A percentile compares a stretch with the other conserved stretches of the same genome.
phyloP scores from a whole-genome alignment of 2,113 vertebrate genomes.

The Pteruthius melanotis region DNA sequence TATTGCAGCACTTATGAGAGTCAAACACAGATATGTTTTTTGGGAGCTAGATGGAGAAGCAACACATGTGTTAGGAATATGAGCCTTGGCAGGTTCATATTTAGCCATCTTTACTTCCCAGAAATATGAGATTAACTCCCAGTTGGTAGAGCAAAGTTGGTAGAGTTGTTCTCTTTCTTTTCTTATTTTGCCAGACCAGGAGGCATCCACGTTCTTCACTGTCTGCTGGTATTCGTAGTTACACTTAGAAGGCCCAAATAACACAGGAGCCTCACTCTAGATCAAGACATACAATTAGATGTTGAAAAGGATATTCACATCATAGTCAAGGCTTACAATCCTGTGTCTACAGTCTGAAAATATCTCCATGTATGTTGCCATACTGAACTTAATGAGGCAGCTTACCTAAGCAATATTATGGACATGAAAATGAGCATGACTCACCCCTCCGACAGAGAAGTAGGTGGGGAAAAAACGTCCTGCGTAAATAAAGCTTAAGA shows the following conservation, averaged over 20 bases:
- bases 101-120: background rate
- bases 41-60: background rate
- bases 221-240: background rate
- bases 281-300: background rate
- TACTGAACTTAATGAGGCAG: background rate
- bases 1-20: background rate
- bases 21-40: background rate
- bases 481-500: background rate
- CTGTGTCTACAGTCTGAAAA: background rate
- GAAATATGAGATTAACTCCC: background rate
- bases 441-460: background rate
- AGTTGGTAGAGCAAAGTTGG: background rate
- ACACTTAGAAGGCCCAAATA: background rate
- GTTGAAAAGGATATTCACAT: background rate
- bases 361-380: background rate
- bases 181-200: background rate
- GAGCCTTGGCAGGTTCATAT: accelerated
- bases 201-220: background rate
- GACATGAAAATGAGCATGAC: background rate
- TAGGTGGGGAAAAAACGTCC: background rate
- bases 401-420: background rate
- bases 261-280: background rate
- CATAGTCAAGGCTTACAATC: background rate
- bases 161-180: background rate
- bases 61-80: background rate